phyloP scores from a whole-genome alignment of 2,113 vertebrate species.

The Ictalurus furcatus region DNA sequence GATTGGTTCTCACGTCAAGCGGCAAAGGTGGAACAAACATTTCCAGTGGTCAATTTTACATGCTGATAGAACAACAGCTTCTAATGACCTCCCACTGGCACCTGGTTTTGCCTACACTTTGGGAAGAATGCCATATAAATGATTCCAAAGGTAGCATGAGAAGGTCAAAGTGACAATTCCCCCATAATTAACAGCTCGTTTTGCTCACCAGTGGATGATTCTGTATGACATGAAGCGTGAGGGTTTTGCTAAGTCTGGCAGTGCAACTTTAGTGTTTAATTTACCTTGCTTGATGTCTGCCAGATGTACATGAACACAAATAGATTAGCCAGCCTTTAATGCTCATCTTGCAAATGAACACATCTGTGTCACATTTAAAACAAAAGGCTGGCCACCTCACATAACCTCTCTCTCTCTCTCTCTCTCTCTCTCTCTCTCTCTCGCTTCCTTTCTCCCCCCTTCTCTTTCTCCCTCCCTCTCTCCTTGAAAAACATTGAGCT shows the following conservation, averaged over 20 bases:
- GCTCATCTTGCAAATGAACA: slow-evolving; percentile 58
- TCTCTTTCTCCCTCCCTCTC: slow-evolving; percentile 13
- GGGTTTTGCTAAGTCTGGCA: slow-evolving; percentile 49
- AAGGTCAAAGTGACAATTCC: slow-evolving; percentile 51
- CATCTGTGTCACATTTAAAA: slow-evolving; percentile 58
- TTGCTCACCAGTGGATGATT: slow-evolving; percentile 50
- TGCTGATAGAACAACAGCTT: slow-evolving; percentile 43
- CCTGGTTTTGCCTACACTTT: slow-evolving; percentile 38
- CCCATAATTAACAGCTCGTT: slow-evolving; percentile 37
- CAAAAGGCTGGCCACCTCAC: slow-evolving; percentile 53
- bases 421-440: neutral
- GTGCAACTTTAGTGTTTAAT: slow-evolving; percentile 55
- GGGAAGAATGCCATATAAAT: slow-evolving; percentile 36
- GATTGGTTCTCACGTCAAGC: slow-evolving; percentile 47
- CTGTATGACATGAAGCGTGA: slow-evolving; percentile 47
- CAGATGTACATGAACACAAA: slow-evolving; percentile 52
- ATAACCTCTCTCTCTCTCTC: slow-evolving; percentile 31
- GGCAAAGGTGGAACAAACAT: slow-evolving; percentile 44
- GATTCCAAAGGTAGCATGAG: slow-evolving; percentile 35
- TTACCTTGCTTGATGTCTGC: slow-evolving; percentile 57
- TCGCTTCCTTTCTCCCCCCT: slow-evolving; percentile 6
- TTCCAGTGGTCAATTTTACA: slow-evolving; percentile 47
- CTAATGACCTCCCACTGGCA: slow-evolving; percentile 44
- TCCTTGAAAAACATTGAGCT: slow-evolving; percentile 49
- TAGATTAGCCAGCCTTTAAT: slow-evolving; percentile 54